These are phyloP conservation scores for Mythimna albipuncta DNA, from an alignment of 2,888 invertebrate genomes.

Conservation along the genomic window DNA sequence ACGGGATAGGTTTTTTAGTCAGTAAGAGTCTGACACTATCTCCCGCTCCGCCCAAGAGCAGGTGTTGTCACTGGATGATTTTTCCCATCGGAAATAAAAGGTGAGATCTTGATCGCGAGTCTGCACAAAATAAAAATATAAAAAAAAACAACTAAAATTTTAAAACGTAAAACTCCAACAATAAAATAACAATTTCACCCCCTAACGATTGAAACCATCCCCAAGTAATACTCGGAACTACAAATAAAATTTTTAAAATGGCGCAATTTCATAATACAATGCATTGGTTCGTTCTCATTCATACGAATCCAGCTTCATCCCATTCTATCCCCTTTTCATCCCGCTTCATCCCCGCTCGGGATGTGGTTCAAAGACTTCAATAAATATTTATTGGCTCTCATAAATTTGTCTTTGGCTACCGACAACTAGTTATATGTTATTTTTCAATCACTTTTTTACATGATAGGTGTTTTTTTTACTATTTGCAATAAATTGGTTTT, in stretches of 20 bases:
- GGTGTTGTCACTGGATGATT: too few species aligned
- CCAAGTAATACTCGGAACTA: constrained; percentile 21
- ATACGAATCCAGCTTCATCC: constrained; percentile 57
- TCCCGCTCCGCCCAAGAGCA: too few species aligned
- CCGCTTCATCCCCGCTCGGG: constrained; percentile 49
- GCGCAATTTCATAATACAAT: constrained; percentile 61
- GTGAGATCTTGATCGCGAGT: too few species aligned
- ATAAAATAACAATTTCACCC: constrained; percentile 13
- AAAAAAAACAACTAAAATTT: not conserved
- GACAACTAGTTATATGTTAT: constrained; percentile 47
- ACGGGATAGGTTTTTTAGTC: too few species aligned
- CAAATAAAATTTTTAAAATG: constrained; percentile 40
- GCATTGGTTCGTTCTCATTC: constrained; percentile 61
- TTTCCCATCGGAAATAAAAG: too few species aligned
- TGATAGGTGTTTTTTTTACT: constrained; percentile 15
- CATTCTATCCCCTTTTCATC: constrained; percentile 45
- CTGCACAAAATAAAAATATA: too few species aligned
- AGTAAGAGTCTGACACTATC: too few species aligned
- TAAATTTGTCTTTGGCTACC: constrained; percentile 61
- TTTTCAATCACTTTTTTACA: constrained; percentile 65
- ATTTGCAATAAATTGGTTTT: not conserved
- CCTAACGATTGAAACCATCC: constrained; percentile 27
- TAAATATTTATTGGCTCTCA: constrained; percentile 75
- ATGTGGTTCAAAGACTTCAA: constrained; percentile 66
- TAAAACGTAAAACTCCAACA: not conserved